Base-by-base conservation (phyloP, 2,888 invertebrate species). In the Sphaerophoria rueppellii region DNA sequence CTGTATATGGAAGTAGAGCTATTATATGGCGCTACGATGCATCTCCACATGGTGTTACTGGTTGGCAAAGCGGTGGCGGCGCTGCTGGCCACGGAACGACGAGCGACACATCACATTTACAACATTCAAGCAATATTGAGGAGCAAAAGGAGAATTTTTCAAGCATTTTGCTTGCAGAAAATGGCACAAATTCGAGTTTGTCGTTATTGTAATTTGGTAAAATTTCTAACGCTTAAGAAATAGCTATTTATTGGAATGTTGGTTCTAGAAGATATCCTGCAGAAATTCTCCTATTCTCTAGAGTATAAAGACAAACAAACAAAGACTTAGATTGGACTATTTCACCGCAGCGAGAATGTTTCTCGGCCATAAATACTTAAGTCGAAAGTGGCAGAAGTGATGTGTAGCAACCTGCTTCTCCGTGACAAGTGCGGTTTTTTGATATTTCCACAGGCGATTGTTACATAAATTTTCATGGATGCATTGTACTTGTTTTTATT, bases 401-500 rank as follows among this genome's bases (percentile, higher is more conserved):
- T 85, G 85, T 81, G 85, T 81, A 77, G 81, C 85, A 85, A 85
- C 85, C 85, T 85, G 81, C 85, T 81, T 77, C 76, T 77, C 81
- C 48, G 76, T 85, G 85, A 85, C 85, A 85, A 85, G 86, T 86
- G 86, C 71, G 86, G 86, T 86, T 86, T 86, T 81, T 78, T 75
- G 82, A 81, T 78, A 86, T 82, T 78, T 82, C 86, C 86, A 82
- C 71, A 67, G 78, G 82, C 86, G 82, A 82, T 78, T 81, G 85
- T 85, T 81, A 85, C 85, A 85, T 85, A 77, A 76, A 77, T 85
- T 81, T 85, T 77, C 76, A 76, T 80, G 63, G 76, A 60, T 65
- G 43, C 75, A 71, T 69, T 73, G 63, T 32, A 82, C 73, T 82
- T 72, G 24, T 24, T 58, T 58, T 74, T 32, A 4, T 37, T 46